Base-by-base conservation (phyloP, 2,888 invertebrate genomes). In the Cryptophagus acutangulus region DNA sequence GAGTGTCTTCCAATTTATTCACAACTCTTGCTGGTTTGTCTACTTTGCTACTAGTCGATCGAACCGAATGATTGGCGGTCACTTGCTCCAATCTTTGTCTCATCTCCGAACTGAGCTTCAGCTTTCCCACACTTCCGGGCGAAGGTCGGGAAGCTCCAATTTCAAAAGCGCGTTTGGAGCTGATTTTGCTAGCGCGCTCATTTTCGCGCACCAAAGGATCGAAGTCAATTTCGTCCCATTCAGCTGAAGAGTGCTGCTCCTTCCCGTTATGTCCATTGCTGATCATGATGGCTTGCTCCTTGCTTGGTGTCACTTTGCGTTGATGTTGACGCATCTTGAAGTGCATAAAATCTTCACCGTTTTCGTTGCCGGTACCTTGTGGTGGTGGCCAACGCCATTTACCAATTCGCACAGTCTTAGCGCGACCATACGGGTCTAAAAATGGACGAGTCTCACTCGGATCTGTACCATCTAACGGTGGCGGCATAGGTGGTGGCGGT, bases 331-430 rank as follows among this genome's bases (percentile, higher is more conserved):
- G 77, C 76, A 90, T 74, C 70, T 92, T 92, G 58, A 92, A 92
- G 53, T 90, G 88, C 41, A 90, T 82, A 59, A 91, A 91, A 52
- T 84, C 84, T 59, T 87, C 89, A 3, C 82, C 78, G 10, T 77
- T 77, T 45, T 84, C 83, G 48, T 78, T 81, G 8, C 73, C 76
- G 16, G 77, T 78, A 1, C 82, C 84, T 40, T 87, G 84, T 4
- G 84, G 82, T 5, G 96, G 95, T 4, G 96, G 95, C 95, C 95
- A 95, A 46, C 88, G 74, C 93, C 93, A 93, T 70, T 92, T 93
- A 1, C 92, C 95, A 38, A 96, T 94, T 17, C 94, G 75, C 0
- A 95, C 93, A 0, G 94, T 95, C 63, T 94, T 92, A 0, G 94
- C 94, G 16, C 94, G 73, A 0, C 93, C 92, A 58, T 92, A 92